Conservation (phyloP, 2,113 vertebrate species). For the Pitta sordida region DNA sequence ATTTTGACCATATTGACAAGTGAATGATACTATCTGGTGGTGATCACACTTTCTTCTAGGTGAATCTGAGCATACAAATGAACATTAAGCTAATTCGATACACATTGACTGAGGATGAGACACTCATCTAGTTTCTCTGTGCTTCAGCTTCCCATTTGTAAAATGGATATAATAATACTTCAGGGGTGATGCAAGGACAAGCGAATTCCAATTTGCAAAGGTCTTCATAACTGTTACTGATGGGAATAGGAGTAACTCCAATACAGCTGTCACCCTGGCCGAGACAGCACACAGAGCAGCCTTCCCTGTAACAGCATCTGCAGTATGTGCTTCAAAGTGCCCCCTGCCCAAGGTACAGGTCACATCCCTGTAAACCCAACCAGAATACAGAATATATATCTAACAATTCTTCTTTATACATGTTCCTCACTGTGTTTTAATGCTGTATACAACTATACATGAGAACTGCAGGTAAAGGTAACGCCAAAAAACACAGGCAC, state of each 20-base stretch:
- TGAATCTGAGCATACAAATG: constrained; percentile 1
- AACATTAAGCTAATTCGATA: constrained; percentile 58
- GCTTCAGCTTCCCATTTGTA: constrained; percentile 26
- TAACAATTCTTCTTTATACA: not conserved
- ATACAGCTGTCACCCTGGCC: not conserved
- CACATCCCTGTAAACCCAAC: not conserved
- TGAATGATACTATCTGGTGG: constrained; percentile 26
- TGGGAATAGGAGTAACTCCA: not conserved
- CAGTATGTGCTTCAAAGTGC: not conserved
- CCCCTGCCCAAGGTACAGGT: not conserved
- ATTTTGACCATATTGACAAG: not conserved
- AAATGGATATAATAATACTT: constrained; percentile 35
- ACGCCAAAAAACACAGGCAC: not conserved
- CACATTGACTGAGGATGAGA: constrained; percentile 42
- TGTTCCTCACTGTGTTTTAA: not conserved
- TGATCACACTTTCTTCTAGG: constrained; percentile 42
- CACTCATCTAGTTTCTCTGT: not conserved
- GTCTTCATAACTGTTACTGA: not conserved
- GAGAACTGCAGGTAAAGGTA: not conserved
- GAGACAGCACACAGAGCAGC: not conserved
- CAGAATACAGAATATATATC: not conserved
- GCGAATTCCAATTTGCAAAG: not conserved
- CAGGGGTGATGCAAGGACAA: constrained; percentile 43
- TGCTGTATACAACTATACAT: not conserved
- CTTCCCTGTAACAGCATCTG: not conserved